Conservation (phyloP, 1,140 invertebrate species). For the Wiebesia pumilae region DNA sequence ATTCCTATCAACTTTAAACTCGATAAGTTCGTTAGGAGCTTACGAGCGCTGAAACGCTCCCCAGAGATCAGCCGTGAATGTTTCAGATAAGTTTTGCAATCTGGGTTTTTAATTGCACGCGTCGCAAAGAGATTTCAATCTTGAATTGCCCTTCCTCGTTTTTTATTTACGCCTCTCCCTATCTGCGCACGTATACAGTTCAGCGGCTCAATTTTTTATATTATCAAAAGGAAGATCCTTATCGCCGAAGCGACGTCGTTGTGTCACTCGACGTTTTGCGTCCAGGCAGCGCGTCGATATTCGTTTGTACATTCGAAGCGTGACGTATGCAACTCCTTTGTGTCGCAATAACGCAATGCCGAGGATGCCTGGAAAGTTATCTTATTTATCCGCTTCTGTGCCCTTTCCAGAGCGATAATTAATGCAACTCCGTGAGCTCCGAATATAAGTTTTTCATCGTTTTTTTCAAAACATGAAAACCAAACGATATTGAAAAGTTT, state of each 20-base stretch:
- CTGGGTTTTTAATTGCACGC: conserved; percentile 28
- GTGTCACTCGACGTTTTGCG: background rate
- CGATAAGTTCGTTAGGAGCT: too few relatives aligned
- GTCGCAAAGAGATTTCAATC: background rate
- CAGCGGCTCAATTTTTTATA: background rate
- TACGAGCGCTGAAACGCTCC: background rate
- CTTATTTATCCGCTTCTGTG: background rate
- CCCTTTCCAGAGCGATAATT: background rate
- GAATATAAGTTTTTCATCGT: too few relatives aligned
- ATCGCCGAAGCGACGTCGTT: background rate
- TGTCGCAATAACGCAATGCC: background rate
- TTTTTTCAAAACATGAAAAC: too few relatives aligned
- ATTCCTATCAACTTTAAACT: background rate
- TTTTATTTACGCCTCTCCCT: background rate
- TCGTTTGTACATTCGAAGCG: too few relatives aligned
- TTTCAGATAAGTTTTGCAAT: conserved; percentile 34
- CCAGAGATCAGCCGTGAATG: background rate
- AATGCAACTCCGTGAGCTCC: background rate
- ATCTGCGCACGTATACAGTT: background rate
- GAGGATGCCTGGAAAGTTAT: background rate
- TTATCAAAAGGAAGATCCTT: conserved; percentile 45
- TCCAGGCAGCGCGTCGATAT: too few relatives aligned
- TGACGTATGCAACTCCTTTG: background rate
- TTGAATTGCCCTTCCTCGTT: background rate
- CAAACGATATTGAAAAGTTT: too few relatives aligned